Percentiles rank a stretch among this genome's conserved stretches.
These are phyloP conservation scores for Troglohyphantes excavatus DNA, from an alignment of 2,888 invertebrate species.

Conservation along the genomic window DNA sequence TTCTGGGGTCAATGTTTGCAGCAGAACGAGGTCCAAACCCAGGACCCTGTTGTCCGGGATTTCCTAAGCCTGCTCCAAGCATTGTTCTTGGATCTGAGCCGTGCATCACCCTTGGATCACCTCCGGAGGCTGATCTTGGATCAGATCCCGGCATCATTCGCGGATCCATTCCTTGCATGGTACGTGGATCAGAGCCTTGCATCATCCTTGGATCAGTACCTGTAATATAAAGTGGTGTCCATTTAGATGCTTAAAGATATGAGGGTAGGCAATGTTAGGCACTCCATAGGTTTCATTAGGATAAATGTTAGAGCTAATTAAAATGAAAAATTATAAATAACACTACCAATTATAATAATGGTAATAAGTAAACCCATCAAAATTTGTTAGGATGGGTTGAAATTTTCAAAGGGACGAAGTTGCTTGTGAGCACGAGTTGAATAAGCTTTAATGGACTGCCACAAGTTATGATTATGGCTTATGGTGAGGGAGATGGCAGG, in stretches of 20 bases:
- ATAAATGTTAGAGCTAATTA: no score
- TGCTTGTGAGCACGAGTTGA: no score
- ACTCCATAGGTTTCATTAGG: no score
- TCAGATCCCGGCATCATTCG: conserved; percentile 25
- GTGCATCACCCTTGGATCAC: conserved; percentile 17
- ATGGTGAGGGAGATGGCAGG: no score
- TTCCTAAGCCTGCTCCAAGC: background rate
- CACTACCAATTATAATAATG: no score
- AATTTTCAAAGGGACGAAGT: no score
- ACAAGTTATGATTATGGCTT: no score
- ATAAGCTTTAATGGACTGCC: no score
- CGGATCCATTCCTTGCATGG: background rate
- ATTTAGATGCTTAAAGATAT: background rate
- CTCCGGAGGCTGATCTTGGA: background rate
- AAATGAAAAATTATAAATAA: no score
- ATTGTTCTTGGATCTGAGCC: conserved; percentile 2
- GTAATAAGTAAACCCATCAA: no score
- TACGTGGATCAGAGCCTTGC: background rate
- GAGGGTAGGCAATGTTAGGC: no score
- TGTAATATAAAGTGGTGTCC: background rate
- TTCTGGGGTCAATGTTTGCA: conserved; percentile 45
- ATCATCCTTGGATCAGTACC: conserved; percentile 27
- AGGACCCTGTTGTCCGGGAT: background rate
- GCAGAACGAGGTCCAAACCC: conserved; percentile 9
- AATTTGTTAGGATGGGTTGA: no score